phyloP scores from a whole-genome alignment of 1,140 invertebrate species.

The Heterodera schachtii region DNA sequence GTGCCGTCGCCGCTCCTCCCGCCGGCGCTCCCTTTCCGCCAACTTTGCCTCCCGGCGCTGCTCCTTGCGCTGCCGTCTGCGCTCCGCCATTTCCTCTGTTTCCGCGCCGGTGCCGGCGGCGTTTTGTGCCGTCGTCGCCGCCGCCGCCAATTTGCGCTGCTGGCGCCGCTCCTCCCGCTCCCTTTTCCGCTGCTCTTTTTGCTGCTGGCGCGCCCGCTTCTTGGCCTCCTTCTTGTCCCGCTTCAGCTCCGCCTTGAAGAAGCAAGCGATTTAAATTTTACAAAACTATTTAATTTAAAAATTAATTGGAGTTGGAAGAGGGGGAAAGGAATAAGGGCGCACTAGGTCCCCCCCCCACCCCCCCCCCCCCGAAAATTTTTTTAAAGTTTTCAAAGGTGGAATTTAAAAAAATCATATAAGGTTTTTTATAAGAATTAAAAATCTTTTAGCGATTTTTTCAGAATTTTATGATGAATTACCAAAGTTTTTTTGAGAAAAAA shows the following conservation, averaged over 20 bases:
- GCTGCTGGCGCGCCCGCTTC: constrained; percentile 14
- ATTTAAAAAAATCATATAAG: no score
- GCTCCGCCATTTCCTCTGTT: constrained; percentile 1
- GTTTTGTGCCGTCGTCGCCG: background rate
- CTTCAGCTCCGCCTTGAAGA: constrained; percentile 20
- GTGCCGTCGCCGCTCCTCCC: constrained; percentile 28
- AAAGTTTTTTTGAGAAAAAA: no score
- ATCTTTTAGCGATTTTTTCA: no score
- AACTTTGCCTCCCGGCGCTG: constrained; percentile 22
- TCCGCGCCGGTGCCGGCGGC: background rate
- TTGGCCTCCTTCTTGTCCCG: constrained; percentile 30
- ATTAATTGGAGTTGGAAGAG: no score
- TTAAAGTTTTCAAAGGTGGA: no score
- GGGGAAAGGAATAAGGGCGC: no score
- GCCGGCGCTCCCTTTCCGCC: constrained; percentile 26
- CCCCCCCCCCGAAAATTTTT: no score
- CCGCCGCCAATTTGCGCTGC: constrained; percentile 1
- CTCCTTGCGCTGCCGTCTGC: background rate
- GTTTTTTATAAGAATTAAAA: no score
- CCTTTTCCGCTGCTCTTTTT: background rate
- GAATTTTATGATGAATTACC: no score
- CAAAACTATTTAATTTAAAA: no score
- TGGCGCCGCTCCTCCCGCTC: constrained; percentile 22
- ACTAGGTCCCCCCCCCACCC: no score
- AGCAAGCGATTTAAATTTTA: background rate